Base-by-base conservation (phyloP, 2,797 vertebrate species). In the Coregonus sp. region DNA sequence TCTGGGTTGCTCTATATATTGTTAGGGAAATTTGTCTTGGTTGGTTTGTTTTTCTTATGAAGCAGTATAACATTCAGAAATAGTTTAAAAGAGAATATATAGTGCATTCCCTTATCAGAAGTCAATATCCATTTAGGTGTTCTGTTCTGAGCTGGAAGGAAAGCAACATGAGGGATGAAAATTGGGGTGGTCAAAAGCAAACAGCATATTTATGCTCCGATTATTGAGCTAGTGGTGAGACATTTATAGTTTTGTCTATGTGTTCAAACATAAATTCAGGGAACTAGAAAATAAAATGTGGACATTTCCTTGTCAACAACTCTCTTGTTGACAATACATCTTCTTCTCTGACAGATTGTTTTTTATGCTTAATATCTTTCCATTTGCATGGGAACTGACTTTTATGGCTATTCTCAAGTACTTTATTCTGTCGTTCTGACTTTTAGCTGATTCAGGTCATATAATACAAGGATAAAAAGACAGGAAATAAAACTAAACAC, bases 181-280 rank as follows among this genome's bases (percentile, higher is more conserved):
- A 68, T 35, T 40, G 4, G 16, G 25, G 35, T 63, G 29, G 40
- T 66, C 56, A 51, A 71, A 76, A 33, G 54, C 25, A 47, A 69
- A 65, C n/a, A 31, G 16, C 16, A 73, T 52, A n/a, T 67, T 74
- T 51, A 47, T 70, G 75, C 54, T 63, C 5, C 20, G 2, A 31
- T 63, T 63, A 20, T 25, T 51, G 4, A 31, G 29, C 54, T 20
- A 40, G 14, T 63, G 37, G 25, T 63, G 59, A 65, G 14, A 71
- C 68, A 14, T 50, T 71, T 31, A 76, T 65, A 25, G 25, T 65
- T 51, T 65, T 71, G 54, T 76, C 47, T 29, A 63, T 65, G 59
- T 50, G 14, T 77, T 20, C 35, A 20, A 56, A 31, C 69, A 6
- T 72, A 47, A 65, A 77, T 50, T 56, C 16, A 7, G 29, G 63